Conservation (phyloP, 1,140 invertebrate species). For the Bombus difficillimus region DNA sequence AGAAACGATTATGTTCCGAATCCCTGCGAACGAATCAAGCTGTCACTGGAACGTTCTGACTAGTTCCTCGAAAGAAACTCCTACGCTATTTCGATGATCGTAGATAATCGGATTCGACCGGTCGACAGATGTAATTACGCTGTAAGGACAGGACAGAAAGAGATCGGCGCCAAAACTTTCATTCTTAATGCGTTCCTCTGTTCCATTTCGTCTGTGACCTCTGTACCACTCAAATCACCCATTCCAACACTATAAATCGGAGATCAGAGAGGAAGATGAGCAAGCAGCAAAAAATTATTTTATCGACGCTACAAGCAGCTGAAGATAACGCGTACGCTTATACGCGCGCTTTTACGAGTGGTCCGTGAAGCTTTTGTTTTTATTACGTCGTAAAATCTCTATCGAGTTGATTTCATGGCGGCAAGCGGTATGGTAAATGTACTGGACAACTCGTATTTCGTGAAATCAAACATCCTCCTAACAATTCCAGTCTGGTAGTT, state of each 20-base stretch:
- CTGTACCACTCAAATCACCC: not conserved
- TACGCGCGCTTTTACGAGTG: slow-evolving; percentile 12
- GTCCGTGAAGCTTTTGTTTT: slow-evolving; percentile 27
- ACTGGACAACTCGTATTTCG: not conserved
- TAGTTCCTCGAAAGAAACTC: not conserved
- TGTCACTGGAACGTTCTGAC: not conserved
- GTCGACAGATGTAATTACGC: not conserved
- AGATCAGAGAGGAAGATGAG: not conserved
- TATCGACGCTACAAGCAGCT: not conserved
- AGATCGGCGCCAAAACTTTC: not conserved
- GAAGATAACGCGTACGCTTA: not conserved
- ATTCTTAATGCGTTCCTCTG: not conserved
- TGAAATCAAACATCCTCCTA: not conserved
- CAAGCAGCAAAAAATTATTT: slow-evolving; percentile 1
- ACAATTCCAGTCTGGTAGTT: not conserved
- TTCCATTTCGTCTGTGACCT: not conserved
- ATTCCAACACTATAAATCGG: not conserved
- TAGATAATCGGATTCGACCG: slow-evolving; percentile 1
- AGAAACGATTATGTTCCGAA: slow-evolving; percentile 16
- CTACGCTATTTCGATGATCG: slow-evolving; percentile 53
- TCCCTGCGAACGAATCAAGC: too few species aligned
- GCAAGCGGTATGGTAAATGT: slow-evolving; percentile 8
- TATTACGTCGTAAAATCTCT: slow-evolving; percentile 48
- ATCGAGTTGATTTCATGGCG: slow-evolving; percentile 4
- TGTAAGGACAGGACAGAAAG: not conserved